These are phyloP conservation scores for Poeciliopsis gracilis DNA, from an alignment of 2,797 vertebrate species.

Conservation along the genomic window DNA sequence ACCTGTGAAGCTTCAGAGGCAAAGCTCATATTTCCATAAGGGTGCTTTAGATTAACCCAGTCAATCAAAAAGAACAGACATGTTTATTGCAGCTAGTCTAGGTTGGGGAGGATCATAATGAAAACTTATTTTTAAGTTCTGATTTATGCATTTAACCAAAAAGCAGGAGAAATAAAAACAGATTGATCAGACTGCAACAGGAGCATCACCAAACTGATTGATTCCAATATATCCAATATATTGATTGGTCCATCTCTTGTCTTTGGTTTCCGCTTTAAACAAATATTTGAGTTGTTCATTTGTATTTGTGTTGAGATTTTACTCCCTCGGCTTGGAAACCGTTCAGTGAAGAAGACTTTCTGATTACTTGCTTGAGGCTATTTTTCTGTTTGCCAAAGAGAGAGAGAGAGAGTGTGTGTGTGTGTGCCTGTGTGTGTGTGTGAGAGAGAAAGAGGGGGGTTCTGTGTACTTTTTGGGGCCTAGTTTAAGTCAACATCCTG, in stretches of 20 bases:
- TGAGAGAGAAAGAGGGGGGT: slow-evolving; percentile 4
- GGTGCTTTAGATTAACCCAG: neutral
- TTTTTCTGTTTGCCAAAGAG: slow-evolving; percentile 60
- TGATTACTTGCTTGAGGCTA: slow-evolving; percentile 51
- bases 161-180: neutral
- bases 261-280: neutral
- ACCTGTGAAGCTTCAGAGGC: neutral
- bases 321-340: slow-evolving; percentile 13
- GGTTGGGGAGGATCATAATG: neutral
- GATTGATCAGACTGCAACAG: neutral
- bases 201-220: neutral
- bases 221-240: neutral
- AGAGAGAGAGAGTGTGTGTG: slow-evolving; percentile 35
- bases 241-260: neutral
- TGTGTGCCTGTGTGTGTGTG: slow-evolving; percentile 20
- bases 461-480: slow-evolving; percentile 45
- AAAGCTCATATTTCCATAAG: neutral
- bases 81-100: neutral
- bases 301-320: neutral
- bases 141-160: neutral
- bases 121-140: neutral
- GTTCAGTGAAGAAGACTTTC: slow-evolving; percentile 41
- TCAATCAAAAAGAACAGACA: neutral
- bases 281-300: neutral
- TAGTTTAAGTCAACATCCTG: slow-evolving; percentile 67